Percentiles rank a stretch among this genome's conserved stretches.
These are phyloP conservation scores for Harpalus rufipes DNA, from an alignment of 2,888 invertebrate genomes.

Conservation along the genomic window DNA sequence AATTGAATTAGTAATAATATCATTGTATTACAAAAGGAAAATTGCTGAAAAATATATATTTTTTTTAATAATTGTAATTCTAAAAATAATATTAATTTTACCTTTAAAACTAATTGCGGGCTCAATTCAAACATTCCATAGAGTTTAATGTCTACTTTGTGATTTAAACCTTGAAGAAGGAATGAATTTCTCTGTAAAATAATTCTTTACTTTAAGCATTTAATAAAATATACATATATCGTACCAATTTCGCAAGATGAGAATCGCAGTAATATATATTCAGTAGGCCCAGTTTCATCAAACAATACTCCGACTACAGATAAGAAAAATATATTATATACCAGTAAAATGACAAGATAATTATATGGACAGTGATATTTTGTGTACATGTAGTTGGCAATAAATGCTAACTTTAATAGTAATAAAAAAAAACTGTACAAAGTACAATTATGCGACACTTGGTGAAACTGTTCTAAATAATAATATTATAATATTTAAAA, in stretches of 20 bases:
- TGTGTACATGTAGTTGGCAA: too few relatives aligned
- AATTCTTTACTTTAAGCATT: neutral
- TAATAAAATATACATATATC: neutral
- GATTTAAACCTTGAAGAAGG: neutral
- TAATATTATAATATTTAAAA: too few relatives aligned
- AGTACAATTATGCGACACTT: too few relatives aligned
- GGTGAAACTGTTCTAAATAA: too few relatives aligned
- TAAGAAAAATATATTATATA: neutral
- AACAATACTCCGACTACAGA: neutral
- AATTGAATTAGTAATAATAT: neutral
- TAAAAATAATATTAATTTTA: neutral
- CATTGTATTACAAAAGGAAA: neutral
- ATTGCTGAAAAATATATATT: neutral
- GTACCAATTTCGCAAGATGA: neutral
- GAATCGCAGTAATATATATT: neutral
- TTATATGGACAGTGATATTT: too few relatives aligned
- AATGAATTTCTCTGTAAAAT: neutral
- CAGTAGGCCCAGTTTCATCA: neutral
- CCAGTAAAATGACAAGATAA: too few relatives aligned
- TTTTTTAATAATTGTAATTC: neutral
- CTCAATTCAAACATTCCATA: neutral
- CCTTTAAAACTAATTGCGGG: neutral
- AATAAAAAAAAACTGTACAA: too few relatives aligned
- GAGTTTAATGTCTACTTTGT: neutral
- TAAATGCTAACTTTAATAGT: too few relatives aligned